Evolutionary conservation across 2,113 vertebrate genomes (phyloP), one percentile per base, ranked within the genome.

Genomic region (Callaeas wilsoni): DNA sequence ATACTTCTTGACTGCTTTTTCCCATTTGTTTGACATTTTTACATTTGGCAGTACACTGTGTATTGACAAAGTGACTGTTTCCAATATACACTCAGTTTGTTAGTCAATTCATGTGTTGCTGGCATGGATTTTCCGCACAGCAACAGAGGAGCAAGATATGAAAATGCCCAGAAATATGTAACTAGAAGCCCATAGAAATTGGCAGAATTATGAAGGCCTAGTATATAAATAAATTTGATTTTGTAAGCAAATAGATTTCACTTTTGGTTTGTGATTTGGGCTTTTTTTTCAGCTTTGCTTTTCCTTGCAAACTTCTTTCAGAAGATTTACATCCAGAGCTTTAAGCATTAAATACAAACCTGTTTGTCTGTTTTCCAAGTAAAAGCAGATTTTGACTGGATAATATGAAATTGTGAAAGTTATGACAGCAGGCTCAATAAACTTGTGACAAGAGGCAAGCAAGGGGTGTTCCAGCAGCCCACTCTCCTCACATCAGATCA

Each of bases 51-150:
- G 91, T 52, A 95, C 85, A 83, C 27, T 59, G 18, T 77, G 49
- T 90, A 92, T 86, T 92, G 92, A 80, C 67, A 86, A 90, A 84
- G 53, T 22, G 63, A 83, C 65, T 73, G 52, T 90, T 92, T 95
- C 68, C 83, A 81, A 47, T 53, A 89, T 19, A 67, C 18, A 30
- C n/a, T 83, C 57, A 57, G 33, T 85, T 93, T 96, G 70, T 85
- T 93, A 95, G 79, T 90, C 83, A 95, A 74, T 93, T 93, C 83
- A 42, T 92, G 55, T 89, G 79, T 81, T 95, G 35, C 64, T 95
- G 79, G 50, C 71, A 74, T n/a, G n/a, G 32, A 52, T 74, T 63
- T 90, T 86, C 39, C 21, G 25, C 59, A 83, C 10, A 80, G 88
- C 32, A 93, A 75, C 49, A 81, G 41, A 84, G 19, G 81, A 97